Conservation (phyloP, 2,888 invertebrate species). For the Drosophila paucipuncta region DNA sequence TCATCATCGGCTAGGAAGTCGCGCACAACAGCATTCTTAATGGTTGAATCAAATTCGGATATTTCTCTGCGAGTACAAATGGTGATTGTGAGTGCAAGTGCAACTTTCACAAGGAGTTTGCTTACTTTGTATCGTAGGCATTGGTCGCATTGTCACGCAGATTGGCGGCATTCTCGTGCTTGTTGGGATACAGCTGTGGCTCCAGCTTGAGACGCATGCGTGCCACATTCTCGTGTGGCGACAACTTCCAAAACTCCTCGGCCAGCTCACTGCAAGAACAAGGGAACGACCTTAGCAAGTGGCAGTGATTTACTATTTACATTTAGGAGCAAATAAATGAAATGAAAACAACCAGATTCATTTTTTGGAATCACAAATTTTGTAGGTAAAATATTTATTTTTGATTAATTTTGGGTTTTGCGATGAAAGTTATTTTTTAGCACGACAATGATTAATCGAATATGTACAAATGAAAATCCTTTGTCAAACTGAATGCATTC, state of each 20-base stretch:
- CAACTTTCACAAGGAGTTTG: not conserved
- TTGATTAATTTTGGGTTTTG: conserved; percentile 59
- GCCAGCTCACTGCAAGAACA: conserved; percentile 81
- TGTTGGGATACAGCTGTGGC: conserved; percentile 87
- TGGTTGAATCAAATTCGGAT: conserved; percentile 85
- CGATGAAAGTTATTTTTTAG: conserved; percentile 79
- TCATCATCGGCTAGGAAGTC: conserved; percentile 85
- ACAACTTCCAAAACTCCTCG: conserved; percentile 87
- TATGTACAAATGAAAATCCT: conserved; percentile 85
- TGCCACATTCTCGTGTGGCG: conserved; percentile 88
- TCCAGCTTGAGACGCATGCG: conserved; percentile 88
- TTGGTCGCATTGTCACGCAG: conserved; percentile 87
- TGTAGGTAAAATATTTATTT: conserved; percentile 23
- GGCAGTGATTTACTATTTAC: not conserved
- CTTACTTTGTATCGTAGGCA: conserved; percentile 83
- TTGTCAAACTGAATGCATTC: conserved; percentile 69
- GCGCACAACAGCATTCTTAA: conserved; percentile 85
- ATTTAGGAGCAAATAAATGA: not conserved
- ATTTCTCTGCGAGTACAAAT: conserved; percentile 73
- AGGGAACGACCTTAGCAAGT: conserved; percentile 6
- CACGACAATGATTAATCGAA: conserved; percentile 82
- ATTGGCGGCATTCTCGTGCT: conserved; percentile 87
- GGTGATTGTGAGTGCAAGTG: not conserved
- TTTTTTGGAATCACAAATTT: conserved; percentile 46
- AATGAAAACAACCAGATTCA: conserved; percentile 2